phyloP scores from a whole-genome alignment of 2,888 invertebrate genomes.

The Eurytoma adleriae region DNA sequence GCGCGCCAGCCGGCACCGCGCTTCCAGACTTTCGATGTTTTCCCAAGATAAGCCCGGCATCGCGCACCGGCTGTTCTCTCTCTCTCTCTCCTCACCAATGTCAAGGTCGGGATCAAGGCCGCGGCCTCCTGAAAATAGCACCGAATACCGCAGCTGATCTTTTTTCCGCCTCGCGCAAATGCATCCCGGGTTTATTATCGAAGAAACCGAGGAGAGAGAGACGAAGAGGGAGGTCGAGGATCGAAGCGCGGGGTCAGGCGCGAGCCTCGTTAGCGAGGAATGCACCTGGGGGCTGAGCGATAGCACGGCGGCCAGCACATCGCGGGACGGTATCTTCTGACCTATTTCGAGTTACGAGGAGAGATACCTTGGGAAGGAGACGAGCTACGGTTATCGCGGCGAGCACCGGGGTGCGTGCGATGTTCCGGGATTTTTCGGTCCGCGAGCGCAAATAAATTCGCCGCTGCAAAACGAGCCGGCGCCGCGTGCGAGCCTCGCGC shows the following conservation, averaged over 20 bases:
- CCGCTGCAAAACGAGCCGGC: no score
- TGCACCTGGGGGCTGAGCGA: slow-evolving; percentile 9
- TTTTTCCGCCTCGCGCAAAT: slow-evolving; percentile 31
- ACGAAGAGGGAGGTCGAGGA: neutral
- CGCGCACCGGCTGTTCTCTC: slow-evolving; percentile 18
- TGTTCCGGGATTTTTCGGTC: no score
- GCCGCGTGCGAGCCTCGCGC: no score
- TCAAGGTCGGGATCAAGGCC: slow-evolving; percentile 50
- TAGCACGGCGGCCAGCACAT: no score
- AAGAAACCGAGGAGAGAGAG: slow-evolving; percentile 3
- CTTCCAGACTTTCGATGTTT: slow-evolving; percentile 42
- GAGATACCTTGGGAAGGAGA: no score
- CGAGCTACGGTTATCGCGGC: no score
- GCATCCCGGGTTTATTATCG: slow-evolving; percentile 40
- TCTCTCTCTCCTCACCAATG: slow-evolving; percentile 17
- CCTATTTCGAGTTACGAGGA: slow-evolving; percentile 16
- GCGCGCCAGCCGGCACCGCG: neutral
- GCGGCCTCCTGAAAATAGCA: slow-evolving; percentile 23
- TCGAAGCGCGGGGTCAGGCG: slow-evolving; percentile 18
- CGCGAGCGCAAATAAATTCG: no score
- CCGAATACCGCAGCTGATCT: neutral
- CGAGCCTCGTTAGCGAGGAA: slow-evolving; percentile 45
- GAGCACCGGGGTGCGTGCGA: no score
- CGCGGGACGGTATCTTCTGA: slow-evolving; percentile 17
- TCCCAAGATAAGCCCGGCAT: slow-evolving; percentile 29